Evolutionary conservation across 2,797 vertebrate species (phyloP).

Genomic region (Megalops cyprinoides): DNA sequence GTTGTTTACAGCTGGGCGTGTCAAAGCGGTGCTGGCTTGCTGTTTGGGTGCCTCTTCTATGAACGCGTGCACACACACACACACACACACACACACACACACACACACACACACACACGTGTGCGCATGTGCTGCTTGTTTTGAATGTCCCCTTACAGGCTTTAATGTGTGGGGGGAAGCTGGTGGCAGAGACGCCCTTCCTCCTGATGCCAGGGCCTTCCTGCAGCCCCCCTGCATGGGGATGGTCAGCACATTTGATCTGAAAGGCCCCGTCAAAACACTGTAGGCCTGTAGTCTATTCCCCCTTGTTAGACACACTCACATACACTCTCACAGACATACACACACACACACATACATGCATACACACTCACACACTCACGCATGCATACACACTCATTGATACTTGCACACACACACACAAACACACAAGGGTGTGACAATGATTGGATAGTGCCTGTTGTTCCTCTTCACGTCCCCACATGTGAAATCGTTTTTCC

Average conservation of each 20-base stretch:
- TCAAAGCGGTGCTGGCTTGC: background rate
- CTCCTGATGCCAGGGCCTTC: constrained; percentile 14
- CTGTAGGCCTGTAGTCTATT: constrained; percentile 28
- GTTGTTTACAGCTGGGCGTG: background rate
- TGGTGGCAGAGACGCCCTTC: constrained; percentile 11
- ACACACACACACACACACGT: background rate
- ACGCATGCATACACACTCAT: background rate
- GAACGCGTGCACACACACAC: background rate
- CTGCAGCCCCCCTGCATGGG: background rate
- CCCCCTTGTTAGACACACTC: background rate
- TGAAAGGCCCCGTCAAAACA: constrained; percentile 4
- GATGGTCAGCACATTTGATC: background rate
- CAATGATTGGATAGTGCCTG: no score
- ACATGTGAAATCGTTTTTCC: constrained; percentile 58
- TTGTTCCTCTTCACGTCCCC: constrained; percentile 55
- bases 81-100: background rate
- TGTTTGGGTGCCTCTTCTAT: background rate
- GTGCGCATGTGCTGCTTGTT: background rate
- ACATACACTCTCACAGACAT: background rate
- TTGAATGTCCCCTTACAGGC: background rate
- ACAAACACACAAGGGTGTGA: constrained; percentile 18
- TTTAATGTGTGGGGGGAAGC: background rate
- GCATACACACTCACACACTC: background rate
- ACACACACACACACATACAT: background rate
- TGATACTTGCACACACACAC: constrained; percentile 17